Percentiles rank a stretch among this genome's conserved stretches.
Evolutionary conservation across 2,113 vertebrate species (phyloP).

Genomic region (Anser cygnoides): DNA sequence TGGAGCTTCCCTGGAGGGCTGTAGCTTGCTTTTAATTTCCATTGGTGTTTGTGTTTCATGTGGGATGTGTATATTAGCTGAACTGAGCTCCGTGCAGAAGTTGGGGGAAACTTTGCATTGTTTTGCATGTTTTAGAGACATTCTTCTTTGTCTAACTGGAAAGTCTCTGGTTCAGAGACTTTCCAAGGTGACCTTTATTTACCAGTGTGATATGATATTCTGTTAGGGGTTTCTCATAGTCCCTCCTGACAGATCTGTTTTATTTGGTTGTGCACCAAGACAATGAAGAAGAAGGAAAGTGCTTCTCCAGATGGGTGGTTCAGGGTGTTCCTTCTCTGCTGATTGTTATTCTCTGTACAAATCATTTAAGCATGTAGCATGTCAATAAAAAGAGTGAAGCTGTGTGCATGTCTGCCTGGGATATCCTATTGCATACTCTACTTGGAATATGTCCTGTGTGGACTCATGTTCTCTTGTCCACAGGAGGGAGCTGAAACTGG

Average conservation of each 20-base stretch:
- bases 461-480: no score
- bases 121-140: not conserved
- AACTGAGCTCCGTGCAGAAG: not conserved
- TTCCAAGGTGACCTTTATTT: not conserved
- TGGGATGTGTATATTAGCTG: not conserved
- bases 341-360: not conserved
- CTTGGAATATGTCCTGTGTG: no score
- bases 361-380: no score
- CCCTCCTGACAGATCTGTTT: not conserved
- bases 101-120: not conserved
- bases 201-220: not conserved
- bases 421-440: not conserved
- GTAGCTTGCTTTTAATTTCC: not conserved
- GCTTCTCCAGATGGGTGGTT: not conserved
- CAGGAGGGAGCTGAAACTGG: not conserved
- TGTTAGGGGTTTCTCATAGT: not conserved
- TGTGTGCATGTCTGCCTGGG: not conserved
- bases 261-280: not conserved
- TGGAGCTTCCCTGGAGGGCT: not conserved
- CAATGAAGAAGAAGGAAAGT: not conserved
- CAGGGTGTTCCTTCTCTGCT: not conserved
- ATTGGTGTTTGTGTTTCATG: not conserved
- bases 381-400: no score
- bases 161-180: not conserved
- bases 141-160: not conserved